Conservation (phyloP, 2,797 vertebrate genomes). For the Gouania willdenowi region DNA sequence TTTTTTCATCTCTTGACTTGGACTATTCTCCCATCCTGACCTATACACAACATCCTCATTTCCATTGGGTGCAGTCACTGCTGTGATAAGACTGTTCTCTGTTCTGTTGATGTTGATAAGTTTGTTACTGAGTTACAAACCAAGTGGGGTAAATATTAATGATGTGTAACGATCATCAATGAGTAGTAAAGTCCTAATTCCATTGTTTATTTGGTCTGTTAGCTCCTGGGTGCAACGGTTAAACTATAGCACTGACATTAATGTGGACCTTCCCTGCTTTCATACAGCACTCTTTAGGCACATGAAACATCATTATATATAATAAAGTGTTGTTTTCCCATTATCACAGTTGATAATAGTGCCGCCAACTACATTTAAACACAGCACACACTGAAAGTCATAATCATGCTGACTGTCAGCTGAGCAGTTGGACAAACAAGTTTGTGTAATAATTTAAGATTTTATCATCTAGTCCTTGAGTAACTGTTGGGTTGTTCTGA, state of each 20-base stretch:
- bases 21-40: slow-evolving; percentile 2
- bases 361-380: background rate
- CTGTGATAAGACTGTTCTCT: slow-evolving; percentile 36
- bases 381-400: background rate
- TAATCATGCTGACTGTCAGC: slow-evolving; percentile 21
- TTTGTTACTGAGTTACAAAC: slow-evolving; percentile 61
- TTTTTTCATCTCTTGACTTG: no score
- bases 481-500: background rate
- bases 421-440: slow-evolving; percentile 21
- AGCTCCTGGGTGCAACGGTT: slow-evolving; percentile 12
- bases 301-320: no score
- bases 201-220: slow-evolving; percentile 22
- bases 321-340: background rate
- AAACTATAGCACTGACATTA: slow-evolving; percentile 1
- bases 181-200: slow-evolving; percentile 28
- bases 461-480: background rate
- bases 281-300: no score
- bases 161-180: slow-evolving; percentile 18
- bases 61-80: slow-evolving; percentile 25
- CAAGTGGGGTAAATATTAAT: slow-evolving; percentile 10
- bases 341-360: background rate
- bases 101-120: slow-evolving; percentile 56
- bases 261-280: no score
- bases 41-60: slow-evolving; percentile 27
- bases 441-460: slow-evolving; percentile 25